Evolutionary conservation across 2,113 vertebrate species (phyloP).

Genomic region (Enhydra lutris): DNA sequence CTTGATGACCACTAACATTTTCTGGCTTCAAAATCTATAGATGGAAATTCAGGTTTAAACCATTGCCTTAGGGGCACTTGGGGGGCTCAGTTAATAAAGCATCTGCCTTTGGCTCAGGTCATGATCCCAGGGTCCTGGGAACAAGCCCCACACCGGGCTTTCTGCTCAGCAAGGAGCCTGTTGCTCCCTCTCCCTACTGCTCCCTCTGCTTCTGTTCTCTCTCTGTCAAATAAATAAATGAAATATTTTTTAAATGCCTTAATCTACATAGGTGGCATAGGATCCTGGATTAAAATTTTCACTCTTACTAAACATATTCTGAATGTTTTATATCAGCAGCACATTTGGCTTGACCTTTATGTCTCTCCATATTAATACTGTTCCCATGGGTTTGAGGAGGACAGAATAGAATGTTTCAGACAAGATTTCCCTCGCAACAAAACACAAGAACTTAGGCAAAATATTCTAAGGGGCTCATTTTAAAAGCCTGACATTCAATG

Average conservation of each 20-base stretch:
- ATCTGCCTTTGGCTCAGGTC: neutral
- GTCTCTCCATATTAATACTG: neutral
- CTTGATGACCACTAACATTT: neutral
- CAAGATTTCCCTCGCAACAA: neutral
- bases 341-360: neutral
- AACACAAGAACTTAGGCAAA: neutral
- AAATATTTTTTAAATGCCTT: neutral
- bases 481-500: neutral
- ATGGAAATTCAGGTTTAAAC: neutral
- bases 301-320: neutral
- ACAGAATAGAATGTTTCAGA: neutral
- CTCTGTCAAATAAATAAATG: neutral
- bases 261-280: neutral
- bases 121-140: neutral
- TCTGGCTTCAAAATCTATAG: neutral
- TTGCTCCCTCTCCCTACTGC: neutral
- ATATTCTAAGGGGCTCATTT: neutral
- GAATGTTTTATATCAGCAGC: neutral
- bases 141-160: neutral
- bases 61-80: neutral
- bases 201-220: neutral
- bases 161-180: neutral
- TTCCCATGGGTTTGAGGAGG: neutral
- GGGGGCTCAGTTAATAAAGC: neutral
- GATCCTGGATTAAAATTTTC: neutral